Conservation (phyloP, 1,140 invertebrate species). For the Drosophila bipectinata region DNA sequence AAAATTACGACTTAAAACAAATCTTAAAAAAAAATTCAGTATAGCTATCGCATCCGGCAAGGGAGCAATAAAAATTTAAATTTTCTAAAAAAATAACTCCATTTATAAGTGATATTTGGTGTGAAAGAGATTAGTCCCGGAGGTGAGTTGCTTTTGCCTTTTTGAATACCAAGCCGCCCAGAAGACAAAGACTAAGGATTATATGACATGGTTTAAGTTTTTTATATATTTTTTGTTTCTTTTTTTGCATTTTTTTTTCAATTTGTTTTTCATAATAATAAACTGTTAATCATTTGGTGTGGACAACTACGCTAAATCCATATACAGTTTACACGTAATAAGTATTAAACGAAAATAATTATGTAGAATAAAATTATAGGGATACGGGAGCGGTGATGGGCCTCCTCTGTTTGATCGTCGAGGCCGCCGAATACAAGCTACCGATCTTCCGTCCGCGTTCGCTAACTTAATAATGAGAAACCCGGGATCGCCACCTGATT, state of each 20-base stretch:
- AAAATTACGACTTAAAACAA: no score
- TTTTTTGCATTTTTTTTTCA: slow-evolving; percentile 8
- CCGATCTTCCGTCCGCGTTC: slow-evolving; percentile 1
- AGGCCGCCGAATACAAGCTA: no score
- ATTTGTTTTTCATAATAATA: slow-evolving; percentile 25
- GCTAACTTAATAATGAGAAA: slow-evolving; percentile 7
- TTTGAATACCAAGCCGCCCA: background rate
- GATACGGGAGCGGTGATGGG: slow-evolving; percentile 23
- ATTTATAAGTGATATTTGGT: no score
- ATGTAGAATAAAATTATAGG: slow-evolving; percentile 45
- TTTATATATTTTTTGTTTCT: slow-evolving; percentile 52
- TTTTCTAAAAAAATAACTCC: no score
- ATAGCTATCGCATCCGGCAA: no score
- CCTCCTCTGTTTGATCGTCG: no score
- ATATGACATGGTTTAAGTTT: slow-evolving; percentile 68
- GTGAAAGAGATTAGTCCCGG: no score
- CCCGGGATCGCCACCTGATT: no score
- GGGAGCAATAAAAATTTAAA: no score
- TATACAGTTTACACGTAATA: slow-evolving; percentile 80
- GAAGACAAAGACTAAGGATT: slow-evolving; percentile 23
- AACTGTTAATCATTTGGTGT: slow-evolving; percentile 80
- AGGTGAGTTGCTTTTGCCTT: background rate
- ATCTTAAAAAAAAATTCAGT: no score
- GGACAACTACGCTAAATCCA: slow-evolving; percentile 80
- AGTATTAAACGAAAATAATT: slow-evolving; percentile 70